Base-by-base conservation (phyloP, 2,797 vertebrate species). In the Rhinatrema bivittatum region DNA sequence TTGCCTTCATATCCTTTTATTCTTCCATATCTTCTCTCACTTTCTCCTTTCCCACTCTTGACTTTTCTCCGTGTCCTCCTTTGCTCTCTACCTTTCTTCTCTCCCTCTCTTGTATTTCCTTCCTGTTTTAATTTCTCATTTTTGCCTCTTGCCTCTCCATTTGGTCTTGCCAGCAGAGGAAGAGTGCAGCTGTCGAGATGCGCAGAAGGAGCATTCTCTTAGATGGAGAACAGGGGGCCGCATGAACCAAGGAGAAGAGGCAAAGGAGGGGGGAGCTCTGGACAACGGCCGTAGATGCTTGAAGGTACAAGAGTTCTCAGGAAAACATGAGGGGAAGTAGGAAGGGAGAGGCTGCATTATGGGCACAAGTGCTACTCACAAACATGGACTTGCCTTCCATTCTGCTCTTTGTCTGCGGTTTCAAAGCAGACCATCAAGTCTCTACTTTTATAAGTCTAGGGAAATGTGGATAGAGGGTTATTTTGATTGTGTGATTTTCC, bases 121-220 rank as follows among this genome's bases (percentile, higher is more conserved):
- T 33, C 42, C 28, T 36, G 21, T 42, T 27, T 49, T 20, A 42
- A 31, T 32, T 33, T 32, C 34, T 50, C 46, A 42, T 46, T 50
- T 46, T 38, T 23, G 50, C 29, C 50, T n/a, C n/a, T n/a, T n/a
- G n/a, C n/a, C n/a, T n/a, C n/a, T n/a, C 46, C 50, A 46, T 42
- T n/a, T n/a, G n/a, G n/a, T n/a, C n/a, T n/a, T n/a, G n/a, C n/a
- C n/a, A n/a, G n/a, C 46, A 50, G 46, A 50, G 46, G 46, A 50
- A 46, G 39, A 46, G 42, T 46, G 46, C 50, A 38, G 46, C 39
- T 50, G 42, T 50, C 46, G 50, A 46, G 46, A 50, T 46, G 42
- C 38, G 42, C 39, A 42, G 25, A 46, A 46, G 42, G 50, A 39
- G 38, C 37, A 33, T 26, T 38, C 46, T 46, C 50, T 50, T 29